These are phyloP conservation scores for Numenius arquata DNA, from an alignment of 2,113 vertebrate species.

Conservation along the genomic window DNA sequence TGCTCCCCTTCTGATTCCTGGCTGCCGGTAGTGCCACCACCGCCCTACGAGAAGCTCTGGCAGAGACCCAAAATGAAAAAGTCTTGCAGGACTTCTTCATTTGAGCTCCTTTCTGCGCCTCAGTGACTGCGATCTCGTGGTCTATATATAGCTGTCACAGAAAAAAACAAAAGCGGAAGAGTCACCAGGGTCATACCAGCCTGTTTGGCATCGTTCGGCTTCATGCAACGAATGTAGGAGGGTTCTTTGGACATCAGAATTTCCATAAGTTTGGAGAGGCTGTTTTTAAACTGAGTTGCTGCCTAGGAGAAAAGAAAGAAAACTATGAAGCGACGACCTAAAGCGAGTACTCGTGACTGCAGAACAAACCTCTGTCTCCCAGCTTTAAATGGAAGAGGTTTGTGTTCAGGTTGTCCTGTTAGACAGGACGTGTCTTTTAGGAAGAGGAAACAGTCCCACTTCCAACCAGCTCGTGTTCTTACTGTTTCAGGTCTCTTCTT, in stretches of 20 bases:
- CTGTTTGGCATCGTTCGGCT: conserved; percentile 96
- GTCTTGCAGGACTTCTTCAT: neutral
- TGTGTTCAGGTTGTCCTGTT: accelerated
- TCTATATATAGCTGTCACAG: neutral
- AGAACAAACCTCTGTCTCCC: neutral
- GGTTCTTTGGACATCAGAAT: conserved; percentile 99
- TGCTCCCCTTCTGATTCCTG: neutral
- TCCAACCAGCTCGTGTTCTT: neutral
- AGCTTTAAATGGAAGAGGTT: neutral
- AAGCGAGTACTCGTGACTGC: neutral
- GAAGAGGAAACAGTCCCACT: neutral
- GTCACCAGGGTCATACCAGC: conserved; percentile 75
- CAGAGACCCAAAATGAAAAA: neutral
- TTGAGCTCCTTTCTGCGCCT: neutral
- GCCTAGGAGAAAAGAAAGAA: conserved; percentile 74
- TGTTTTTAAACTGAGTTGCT: conserved; percentile 96
- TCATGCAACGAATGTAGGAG: conserved; percentile 96
- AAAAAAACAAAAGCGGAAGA: neutral
- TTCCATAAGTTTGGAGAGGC: conserved; percentile 94
- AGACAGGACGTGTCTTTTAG: neutral
- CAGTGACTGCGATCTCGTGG: neutral
- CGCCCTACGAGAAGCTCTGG: neutral
- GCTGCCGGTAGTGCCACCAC: neutral
- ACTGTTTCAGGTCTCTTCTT: conserved; percentile 97
- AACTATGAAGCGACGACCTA: neutral